Percentiles rank a stretch among this genome's conserved stretches.
phyloP scores from a whole-genome alignment of 2,888 invertebrate genomes.

The Eretmocerus hayati region DNA sequence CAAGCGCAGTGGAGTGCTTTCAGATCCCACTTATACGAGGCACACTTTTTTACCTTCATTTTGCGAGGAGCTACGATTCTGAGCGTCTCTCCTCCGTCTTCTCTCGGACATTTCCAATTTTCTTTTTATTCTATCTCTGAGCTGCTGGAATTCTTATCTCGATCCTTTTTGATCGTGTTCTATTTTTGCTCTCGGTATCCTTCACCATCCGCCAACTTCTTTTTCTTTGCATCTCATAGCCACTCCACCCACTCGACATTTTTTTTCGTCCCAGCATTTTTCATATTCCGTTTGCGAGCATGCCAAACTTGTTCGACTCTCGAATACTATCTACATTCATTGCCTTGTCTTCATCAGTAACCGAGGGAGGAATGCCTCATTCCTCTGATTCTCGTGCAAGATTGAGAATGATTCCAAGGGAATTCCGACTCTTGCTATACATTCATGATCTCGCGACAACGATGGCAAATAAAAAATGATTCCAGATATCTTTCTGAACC shows the following conservation, averaged over 20 bases:
- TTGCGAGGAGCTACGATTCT: constrained; percentile 9
- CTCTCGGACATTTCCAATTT: constrained; percentile 3
- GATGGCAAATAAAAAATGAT: too few relatives aligned
- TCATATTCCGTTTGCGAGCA: constrained; percentile 2
- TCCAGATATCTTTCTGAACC: too few relatives aligned
- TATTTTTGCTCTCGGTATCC: constrained; percentile 16
- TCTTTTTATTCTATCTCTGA: constrained; percentile 2
- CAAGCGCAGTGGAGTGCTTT: too few relatives aligned
- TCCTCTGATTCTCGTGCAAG: too few relatives aligned
- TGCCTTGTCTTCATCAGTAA: not conserved
- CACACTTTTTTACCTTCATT: not conserved
- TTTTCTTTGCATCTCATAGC: constrained; percentile 1
- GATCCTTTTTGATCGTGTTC: constrained; percentile 6
- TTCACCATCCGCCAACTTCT: not conserved
- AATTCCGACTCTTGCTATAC: too few relatives aligned
- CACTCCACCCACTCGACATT: not conserved
- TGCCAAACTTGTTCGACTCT: not conserved
- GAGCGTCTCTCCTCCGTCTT: not conserved
- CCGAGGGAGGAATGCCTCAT: too few relatives aligned
- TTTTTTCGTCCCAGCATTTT: constrained; percentile 1
- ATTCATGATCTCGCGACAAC: too few relatives aligned
- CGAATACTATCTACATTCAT: not conserved
- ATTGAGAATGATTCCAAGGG: too few relatives aligned
- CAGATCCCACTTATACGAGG: too few relatives aligned
- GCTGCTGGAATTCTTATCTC: constrained; percentile 6